Evolutionary conservation across 2,113 vertebrate species (phyloP).

Genomic region (Larimichthys crocea): DNA sequence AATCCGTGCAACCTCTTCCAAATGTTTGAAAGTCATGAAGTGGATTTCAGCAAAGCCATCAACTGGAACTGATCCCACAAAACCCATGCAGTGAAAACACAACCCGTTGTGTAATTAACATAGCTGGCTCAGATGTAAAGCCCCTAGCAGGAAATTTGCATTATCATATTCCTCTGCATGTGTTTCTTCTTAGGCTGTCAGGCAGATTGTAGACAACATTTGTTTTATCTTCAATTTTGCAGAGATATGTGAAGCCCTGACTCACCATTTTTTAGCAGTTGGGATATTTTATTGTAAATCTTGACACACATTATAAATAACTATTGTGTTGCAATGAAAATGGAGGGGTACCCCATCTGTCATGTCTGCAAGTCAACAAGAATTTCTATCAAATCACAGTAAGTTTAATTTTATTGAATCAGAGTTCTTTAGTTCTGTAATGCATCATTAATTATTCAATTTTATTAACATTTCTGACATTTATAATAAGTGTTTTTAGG

Average conservation of each 20-base stretch:
- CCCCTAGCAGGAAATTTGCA: slow-evolving; percentile 75
- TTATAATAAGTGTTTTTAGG: background rate
- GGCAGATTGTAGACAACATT: slow-evolving; percentile 42
- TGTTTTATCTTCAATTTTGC: slow-evolving; percentile 52
- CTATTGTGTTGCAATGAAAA: background rate
- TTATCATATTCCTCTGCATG: slow-evolving; percentile 72
- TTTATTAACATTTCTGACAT: slow-evolving; percentile 19
- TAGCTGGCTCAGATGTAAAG: slow-evolving; percentile 65
- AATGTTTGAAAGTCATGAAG: slow-evolving; percentile 48
- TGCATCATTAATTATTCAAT: background rate
- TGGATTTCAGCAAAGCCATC: slow-evolving; percentile 58
- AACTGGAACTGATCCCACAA: slow-evolving; percentile 51
- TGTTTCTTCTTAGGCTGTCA: slow-evolving; percentile 69
- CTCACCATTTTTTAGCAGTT: slow-evolving; percentile 35
- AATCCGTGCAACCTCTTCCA: slow-evolving; percentile 37
- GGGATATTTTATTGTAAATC: background rate
- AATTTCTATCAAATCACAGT: background rate
- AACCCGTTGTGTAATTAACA: slow-evolving; percentile 68
- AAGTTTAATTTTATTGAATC: background rate
- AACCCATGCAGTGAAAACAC: slow-evolving; percentile 47
- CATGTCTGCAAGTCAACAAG: background rate
- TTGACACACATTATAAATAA: slow-evolving; percentile 2
- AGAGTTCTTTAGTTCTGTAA: background rate
- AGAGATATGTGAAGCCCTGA: slow-evolving; percentile 36
- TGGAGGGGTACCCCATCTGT: background rate